A percentile compares a stretch with the other conserved stretches of the same genome.
These are phyloP conservation scores for Buathra laborator DNA, from an alignment of 2,888 invertebrate genomes.

Conservation along the genomic window DNA sequence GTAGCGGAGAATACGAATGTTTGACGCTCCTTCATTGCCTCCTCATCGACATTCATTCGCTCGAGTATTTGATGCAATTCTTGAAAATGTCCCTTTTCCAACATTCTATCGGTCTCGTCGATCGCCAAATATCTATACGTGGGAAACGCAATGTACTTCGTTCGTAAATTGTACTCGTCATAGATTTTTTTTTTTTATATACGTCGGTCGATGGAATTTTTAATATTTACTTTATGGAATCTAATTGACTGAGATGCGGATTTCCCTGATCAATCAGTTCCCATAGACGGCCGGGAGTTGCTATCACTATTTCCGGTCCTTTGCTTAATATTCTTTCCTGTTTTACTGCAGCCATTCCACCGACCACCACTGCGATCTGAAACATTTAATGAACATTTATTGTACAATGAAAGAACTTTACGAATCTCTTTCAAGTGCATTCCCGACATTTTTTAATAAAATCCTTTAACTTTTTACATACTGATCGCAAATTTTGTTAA, in stretches of 20 bases:
- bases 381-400: not conserved
- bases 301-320: constrained; percentile 97
- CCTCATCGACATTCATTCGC: constrained; percentile 90
- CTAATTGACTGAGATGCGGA: constrained; percentile 90
- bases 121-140: constrained; percentile 93
- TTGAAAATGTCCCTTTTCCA: constrained; percentile 98
- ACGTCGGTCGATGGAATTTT: not conserved
- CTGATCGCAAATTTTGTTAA: too few species aligned
- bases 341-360: constrained; percentile 97
- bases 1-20: constrained; percentile 99
- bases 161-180: not conserved
- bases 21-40: constrained; percentile 89
- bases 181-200: not conserved
- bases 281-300: constrained; percentile 99
- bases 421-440: not conserved
- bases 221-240: constrained; percentile 88
- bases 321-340: constrained; percentile 94
- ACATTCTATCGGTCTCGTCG: constrained; percentile 99
- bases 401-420: too few species aligned
- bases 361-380: constrained; percentile 93
- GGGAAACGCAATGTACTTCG: not conserved
- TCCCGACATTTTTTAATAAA: too few species aligned
- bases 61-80: constrained; percentile 94
- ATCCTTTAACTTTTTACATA: too few species aligned
- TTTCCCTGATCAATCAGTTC: constrained; percentile 94